These are phyloP conservation scores for Brevimyrus niger DNA, from an alignment of 2,113 vertebrate species.

Conservation along the genomic window DNA sequence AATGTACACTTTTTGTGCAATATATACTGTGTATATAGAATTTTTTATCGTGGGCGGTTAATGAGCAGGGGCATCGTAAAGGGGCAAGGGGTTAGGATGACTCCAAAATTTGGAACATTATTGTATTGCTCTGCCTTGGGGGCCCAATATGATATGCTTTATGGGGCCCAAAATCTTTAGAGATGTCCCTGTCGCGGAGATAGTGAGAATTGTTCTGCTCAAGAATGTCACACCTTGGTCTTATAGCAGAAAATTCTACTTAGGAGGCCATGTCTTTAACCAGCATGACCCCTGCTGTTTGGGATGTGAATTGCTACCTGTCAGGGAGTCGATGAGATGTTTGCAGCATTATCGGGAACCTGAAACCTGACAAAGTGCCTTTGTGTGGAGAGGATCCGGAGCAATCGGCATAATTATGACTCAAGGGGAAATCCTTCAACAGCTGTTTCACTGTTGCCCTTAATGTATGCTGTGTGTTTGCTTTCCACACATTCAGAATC, in stretches of 20 bases:
- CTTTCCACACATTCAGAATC: background rate
- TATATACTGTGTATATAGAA: background rate
- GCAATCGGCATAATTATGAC: constrained; percentile 37
- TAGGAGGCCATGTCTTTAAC: background rate
- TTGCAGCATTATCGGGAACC: background rate
- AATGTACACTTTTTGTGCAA: background rate
- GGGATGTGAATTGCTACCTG: background rate
- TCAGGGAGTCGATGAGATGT: background rate
- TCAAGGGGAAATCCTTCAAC: constrained; percentile 13
- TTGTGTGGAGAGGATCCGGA: background rate
- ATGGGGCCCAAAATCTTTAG: background rate
- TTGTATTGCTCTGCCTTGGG: background rate
- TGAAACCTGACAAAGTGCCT: background rate
- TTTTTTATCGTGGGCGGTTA: background rate
- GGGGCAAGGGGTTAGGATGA: background rate
- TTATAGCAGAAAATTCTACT: background rate
- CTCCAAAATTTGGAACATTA: background rate
- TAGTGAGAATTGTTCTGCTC: background rate
- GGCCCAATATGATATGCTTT: background rate
- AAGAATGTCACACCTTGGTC: background rate
- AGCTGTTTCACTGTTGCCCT: background rate
- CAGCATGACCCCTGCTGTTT: background rate
- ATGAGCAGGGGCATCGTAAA: background rate
- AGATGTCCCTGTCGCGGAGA: background rate
- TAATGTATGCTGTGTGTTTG: background rate